Conservation (phyloP, 2,113 vertebrate species). For the Pelodiscus sinensis region DNA sequence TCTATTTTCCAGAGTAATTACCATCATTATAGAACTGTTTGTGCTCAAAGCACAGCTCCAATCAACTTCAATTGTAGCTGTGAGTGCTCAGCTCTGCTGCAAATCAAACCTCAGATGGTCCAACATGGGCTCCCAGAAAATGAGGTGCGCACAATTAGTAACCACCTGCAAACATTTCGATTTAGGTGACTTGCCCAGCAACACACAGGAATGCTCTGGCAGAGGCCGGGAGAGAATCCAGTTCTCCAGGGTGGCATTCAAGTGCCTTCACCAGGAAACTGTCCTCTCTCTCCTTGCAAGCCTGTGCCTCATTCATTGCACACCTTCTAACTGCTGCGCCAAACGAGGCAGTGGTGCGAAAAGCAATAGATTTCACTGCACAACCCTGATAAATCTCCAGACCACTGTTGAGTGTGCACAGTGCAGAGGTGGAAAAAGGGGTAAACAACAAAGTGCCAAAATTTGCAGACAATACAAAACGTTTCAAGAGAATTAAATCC, state of each 20-base stretch:
- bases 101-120: not conserved
- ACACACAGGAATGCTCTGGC: not conserved
- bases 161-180: not conserved
- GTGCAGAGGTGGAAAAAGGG: not conserved
- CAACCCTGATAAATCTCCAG: accelerated
- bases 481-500: too few relatives aligned
- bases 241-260: too few relatives aligned
- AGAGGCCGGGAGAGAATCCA: not conserved
- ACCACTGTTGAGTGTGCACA: not conserved
- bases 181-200: not conserved
- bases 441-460: too few relatives aligned
- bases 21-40: not conserved
- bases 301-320: accelerated
- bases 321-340: not conserved
- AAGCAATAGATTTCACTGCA: accelerated
- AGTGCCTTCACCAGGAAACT: not conserved
- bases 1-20: not conserved
- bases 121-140: not conserved
- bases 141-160: accelerated
- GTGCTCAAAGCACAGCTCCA: not conserved
- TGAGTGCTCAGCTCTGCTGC: not conserved
- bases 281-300: not conserved
- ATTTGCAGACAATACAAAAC: too few relatives aligned
- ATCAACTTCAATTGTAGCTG: not conserved
- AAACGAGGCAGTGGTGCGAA: not conserved